Evolutionary conservation across 2,888 invertebrate species (phyloP).

Genomic region (Bombylius major): DNA sequence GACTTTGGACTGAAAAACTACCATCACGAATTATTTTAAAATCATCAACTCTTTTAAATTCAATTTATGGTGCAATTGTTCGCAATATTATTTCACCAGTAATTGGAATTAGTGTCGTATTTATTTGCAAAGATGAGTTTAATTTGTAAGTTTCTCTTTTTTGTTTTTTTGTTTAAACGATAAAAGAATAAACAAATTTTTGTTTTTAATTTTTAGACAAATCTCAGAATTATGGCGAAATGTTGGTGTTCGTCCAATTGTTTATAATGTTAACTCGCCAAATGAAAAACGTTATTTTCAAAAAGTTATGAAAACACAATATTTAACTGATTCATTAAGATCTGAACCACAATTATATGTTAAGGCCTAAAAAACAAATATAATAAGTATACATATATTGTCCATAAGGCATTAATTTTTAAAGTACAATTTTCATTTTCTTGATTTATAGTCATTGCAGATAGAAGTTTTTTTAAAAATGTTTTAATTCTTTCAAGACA

Average conservation of each 20-base stretch:
- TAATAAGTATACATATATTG: too few species aligned
- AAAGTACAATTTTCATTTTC: too few species aligned
- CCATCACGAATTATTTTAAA: conserved; percentile 28
- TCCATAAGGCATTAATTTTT: too few species aligned
- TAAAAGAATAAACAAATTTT: too few species aligned
- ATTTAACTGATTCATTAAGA: conserved; percentile 35
- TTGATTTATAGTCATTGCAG: too few species aligned
- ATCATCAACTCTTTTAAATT: conserved; percentile 32
- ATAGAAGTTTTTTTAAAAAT: too few species aligned
- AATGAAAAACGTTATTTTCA: conserved; percentile 38
- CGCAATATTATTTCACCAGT: conserved; percentile 35
- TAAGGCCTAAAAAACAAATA: not conserved
- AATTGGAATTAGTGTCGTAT: conserved; percentile 35
- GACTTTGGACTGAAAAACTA: conserved; percentile 34
- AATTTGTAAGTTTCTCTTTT: conserved; percentile 27
- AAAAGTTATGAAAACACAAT: conserved; percentile 36
- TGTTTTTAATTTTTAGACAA: conserved; percentile 22
- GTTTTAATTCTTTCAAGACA: too few species aligned
- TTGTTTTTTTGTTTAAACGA: not conserved
- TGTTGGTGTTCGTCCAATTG: conserved; percentile 35
- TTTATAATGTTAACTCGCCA: conserved; percentile 36
- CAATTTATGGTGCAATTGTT: conserved; percentile 34
- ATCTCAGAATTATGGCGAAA: conserved; percentile 36
- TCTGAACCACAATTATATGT: conserved; percentile 32
- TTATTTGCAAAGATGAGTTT: conserved; percentile 35